A percentile compares a stretch with the other conserved stretches of the same genome.
Evolutionary conservation across 2,888 invertebrate species (phyloP).

Genomic region (Eulithis testata): DNA sequence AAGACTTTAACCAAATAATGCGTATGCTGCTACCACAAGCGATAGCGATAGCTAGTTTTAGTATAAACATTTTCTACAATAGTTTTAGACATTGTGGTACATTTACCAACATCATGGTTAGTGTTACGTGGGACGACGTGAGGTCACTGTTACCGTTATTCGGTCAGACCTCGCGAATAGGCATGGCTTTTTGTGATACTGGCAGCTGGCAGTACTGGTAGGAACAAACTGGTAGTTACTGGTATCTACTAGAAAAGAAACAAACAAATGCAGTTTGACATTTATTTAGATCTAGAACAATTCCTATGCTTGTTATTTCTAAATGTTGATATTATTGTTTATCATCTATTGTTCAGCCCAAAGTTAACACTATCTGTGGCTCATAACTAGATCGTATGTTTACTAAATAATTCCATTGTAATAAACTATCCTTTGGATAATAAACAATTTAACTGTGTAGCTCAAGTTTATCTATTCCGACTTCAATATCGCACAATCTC

Average conservation of each 20-base stretch:
- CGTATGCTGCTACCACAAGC: no score
- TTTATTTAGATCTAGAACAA: not conserved
- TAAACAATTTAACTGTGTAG: not conserved
- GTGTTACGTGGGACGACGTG: constrained; percentile 46
- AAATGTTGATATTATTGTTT: constrained; percentile 18
- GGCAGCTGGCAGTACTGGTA: not conserved
- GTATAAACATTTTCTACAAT: not conserved
- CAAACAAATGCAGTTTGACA: not conserved
- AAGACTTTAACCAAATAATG: no score
- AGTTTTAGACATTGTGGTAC: not conserved
- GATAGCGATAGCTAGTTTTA: no score
- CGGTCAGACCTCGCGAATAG: constrained; percentile 24
- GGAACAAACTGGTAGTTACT: no score
- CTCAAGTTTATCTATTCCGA: not conserved
- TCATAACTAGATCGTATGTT: constrained; percentile 8
- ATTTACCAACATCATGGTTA: not conserved
- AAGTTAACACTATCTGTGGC: constrained; percentile 10
- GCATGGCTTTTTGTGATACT: constrained; percentile 1
- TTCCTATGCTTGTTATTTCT: constrained; percentile 10
- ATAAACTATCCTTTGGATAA: not conserved
- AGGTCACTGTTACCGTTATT: constrained; percentile 52
- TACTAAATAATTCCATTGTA: constrained; percentile 16
- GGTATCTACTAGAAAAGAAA: not conserved
- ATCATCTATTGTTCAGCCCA: constrained; percentile 25
- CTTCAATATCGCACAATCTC: not conserved